phyloP scores from a whole-genome alignment of 2,797 vertebrate genomes.

The Heterohyrax brucei region DNA sequence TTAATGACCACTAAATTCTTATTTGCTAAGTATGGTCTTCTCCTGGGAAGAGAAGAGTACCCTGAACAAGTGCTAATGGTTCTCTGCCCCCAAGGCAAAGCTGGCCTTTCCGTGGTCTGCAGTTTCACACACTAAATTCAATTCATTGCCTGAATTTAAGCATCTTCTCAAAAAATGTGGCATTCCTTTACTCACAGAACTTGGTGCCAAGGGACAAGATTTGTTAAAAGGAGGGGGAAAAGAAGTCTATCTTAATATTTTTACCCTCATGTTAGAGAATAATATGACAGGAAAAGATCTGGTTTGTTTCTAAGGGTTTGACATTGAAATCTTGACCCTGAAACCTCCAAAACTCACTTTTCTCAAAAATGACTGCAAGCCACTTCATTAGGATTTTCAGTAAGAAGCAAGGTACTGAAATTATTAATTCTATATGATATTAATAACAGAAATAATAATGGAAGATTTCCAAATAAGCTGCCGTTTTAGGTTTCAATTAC shows the following conservation, averaged over 20 bases:
- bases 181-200: constrained; percentile 69
- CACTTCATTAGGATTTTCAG: background rate
- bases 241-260: background rate
- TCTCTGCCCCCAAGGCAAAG: constrained; percentile 74
- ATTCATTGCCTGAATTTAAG: constrained; percentile 17
- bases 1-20: constrained; percentile 77
- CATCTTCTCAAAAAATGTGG: constrained; percentile 68
- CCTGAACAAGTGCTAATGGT: constrained; percentile 71
- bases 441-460: constrained; percentile 34
- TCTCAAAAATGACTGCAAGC: background rate
- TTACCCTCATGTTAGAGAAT: background rate
- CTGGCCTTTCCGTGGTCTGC: constrained; percentile 68
- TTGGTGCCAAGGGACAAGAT: constrained; percentile 15
- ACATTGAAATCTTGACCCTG: background rate
- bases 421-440: background rate
- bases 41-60: constrained; percentile 64
- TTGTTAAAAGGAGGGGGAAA: background rate
- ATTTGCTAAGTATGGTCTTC: constrained; percentile 62
- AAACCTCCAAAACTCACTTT: background rate
- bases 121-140: constrained; percentile 47
- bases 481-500: background rate
- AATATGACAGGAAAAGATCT: background rate
- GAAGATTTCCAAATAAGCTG: background rate
- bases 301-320: background rate
- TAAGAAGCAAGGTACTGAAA: background rate